These are phyloP conservation scores for Anoplolepis gracilipes DNA, from an alignment of 1,140 invertebrate species.

Conservation along the genomic window DNA sequence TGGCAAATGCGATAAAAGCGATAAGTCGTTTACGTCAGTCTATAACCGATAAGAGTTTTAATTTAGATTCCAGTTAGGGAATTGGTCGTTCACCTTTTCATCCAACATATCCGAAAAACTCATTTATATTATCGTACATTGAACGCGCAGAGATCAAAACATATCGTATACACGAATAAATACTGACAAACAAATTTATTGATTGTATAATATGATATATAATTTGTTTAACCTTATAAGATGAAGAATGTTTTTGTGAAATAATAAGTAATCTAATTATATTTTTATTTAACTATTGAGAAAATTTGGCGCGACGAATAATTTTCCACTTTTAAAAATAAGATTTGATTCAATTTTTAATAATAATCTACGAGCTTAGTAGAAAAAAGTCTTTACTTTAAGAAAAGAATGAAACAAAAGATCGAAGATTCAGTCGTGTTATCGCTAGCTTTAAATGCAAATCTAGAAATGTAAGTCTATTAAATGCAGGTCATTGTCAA, in stretches of 20 bases:
- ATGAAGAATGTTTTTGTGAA: not conserved
- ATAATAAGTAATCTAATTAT: not conserved
- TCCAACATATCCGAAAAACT: not conserved
- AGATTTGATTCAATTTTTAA: not conserved
- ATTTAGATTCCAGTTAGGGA: not conserved
- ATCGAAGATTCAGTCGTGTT: not conserved
- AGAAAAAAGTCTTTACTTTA: not conserved
- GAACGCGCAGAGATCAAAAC: not conserved
- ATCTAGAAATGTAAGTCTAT: not conserved
- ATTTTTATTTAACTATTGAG: not conserved
- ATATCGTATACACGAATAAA: not conserved
- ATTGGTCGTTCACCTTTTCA: slow-evolving; percentile 21
- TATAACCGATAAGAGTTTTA: not conserved
- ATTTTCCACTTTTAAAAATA: not conserved
- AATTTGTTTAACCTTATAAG: not conserved
- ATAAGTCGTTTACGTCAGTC: not conserved
- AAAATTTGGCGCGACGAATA: not conserved
- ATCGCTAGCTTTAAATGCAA: not conserved
- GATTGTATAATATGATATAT: not conserved
- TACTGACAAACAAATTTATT: not conserved
- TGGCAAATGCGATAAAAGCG: no score
- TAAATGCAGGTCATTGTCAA: slow-evolving; percentile 21
- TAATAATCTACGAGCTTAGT: not conserved
- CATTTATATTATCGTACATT: not conserved
- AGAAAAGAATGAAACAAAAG: not conserved